Base-by-base conservation (phyloP, 2,797 vertebrate genomes). In the Psittacula derbiana region DNA sequence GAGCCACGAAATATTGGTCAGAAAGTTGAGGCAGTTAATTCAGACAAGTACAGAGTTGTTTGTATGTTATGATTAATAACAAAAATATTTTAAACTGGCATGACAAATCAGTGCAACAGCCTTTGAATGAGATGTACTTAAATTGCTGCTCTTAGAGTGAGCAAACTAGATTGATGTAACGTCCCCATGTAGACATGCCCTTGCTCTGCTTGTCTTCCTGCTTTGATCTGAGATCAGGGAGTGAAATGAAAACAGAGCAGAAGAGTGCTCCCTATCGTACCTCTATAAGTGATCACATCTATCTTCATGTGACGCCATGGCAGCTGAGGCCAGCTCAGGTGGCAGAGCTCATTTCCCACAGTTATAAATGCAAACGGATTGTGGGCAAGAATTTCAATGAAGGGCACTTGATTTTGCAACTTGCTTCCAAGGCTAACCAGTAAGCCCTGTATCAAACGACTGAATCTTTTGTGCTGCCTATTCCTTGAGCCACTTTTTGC, bases 241-340 rank as follows among this genome's bases (percentile, higher is more conserved):
- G 84, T 0, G 1, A 93, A 88, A 95, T 96, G 88, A 95, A 97
- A 92, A 88, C 78, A 80, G 72, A 93, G 75, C 57, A 93, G 81
- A 95, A 93, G 81, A 94, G 84, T 89, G 92, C 52, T 96, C 92
- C 86, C 81, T 83, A 74, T 96, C 93, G 94, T 95, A 95, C 57
- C 61, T 89, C 84, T 0, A 8, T 95, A 97, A 96, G 86, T 83
- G 84, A 95, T 93, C 93, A 67, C 92, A 96, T 96, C 86, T 95
- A 92, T 96, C 95, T 96, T 96, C 69, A 78, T 92, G 93, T 60
- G 92, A 80, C 0, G 16, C 81, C 72, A 24, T 53, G 75, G 94
- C 92, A 95, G 94, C 92, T 95, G 94, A 86, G 91, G 89, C 84
- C 88, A 96, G 81, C 65, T 95, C 69, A 94, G 92, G 92, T 96